Evolutionary conservation across 2,888 invertebrate genomes (phyloP).

Genomic region (Callosobruchus maculatus): DNA sequence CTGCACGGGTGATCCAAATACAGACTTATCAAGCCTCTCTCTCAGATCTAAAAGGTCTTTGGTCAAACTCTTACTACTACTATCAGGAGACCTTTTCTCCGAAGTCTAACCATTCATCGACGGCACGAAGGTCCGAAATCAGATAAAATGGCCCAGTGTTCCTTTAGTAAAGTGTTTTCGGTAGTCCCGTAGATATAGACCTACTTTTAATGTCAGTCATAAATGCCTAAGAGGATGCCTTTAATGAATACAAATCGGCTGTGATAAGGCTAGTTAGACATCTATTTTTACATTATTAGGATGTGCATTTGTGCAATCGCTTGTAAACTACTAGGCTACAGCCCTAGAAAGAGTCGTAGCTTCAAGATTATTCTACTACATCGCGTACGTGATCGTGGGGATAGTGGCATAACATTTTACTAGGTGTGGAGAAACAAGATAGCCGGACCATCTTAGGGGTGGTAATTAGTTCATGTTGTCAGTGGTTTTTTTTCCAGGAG

Average conservation of each 20-base stretch:
- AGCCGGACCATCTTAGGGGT: too few relatives aligned
- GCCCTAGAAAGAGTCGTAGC: not conserved
- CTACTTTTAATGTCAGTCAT: constrained; percentile 15
- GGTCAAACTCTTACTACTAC: not conserved
- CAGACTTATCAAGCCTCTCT: constrained; percentile 10
- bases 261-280: not conserved
- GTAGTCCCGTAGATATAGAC: constrained; percentile 11
- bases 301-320: not conserved
- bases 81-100: not conserved
- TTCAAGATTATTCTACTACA: not conserved
- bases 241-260: constrained; percentile 15
- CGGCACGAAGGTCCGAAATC: constrained; percentile 30
- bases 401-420: too few relatives aligned
- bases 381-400: not conserved
- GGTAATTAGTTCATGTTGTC: too few relatives aligned
- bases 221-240: constrained; percentile 12
- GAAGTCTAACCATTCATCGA: constrained; percentile 31
- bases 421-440: too few relatives aligned
- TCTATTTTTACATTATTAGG: not conserved
- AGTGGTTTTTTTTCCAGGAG: too few relatives aligned
- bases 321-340: not conserved
- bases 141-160: constrained; percentile 33
- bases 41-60: not conserved
- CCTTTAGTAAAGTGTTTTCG: constrained; percentile 21
- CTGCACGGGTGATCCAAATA: too few relatives aligned